Evolutionary conservation across 2,113 vertebrate genomes (phyloP).

Genomic region (Drymodes brunneopygia): DNA sequence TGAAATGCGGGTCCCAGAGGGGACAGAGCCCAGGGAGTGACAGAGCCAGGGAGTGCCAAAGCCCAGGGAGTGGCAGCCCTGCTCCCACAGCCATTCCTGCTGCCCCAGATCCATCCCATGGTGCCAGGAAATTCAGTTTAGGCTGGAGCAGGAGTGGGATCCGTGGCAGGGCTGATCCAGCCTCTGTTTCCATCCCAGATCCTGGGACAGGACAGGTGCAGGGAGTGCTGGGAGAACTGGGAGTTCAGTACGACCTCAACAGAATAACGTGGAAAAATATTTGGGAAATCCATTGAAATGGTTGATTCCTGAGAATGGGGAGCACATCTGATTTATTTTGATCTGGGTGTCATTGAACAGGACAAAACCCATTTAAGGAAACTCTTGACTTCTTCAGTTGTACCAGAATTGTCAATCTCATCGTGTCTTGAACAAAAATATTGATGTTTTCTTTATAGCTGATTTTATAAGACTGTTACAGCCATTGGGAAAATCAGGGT

Average conservation of each 20-base stretch:
- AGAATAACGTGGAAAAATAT: background rate
- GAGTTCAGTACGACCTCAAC: background rate
- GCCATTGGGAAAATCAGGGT: background rate
- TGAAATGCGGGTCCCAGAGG: background rate
- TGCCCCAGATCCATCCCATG: background rate
- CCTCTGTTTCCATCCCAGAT: background rate
- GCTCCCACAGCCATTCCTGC: background rate
- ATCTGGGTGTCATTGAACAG: background rate
- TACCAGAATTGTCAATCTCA: background rate
- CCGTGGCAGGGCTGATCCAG: rapidly evolving
- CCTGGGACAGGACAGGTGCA: background rate
- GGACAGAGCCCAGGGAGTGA: background rate
- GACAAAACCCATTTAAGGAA: background rate
- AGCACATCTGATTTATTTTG: background rate
- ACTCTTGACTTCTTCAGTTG: background rate
- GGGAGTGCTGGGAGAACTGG: background rate
- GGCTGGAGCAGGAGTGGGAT: background rate
- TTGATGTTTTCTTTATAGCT: background rate
- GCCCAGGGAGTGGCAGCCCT: background rate
- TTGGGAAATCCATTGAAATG: background rate
- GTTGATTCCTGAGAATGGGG: background rate
- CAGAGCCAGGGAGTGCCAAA: background rate
- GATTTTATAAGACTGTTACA: background rate
- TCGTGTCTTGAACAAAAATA: background rate
- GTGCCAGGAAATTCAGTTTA: background rate